These are phyloP conservation scores for Anguilla anguilla DNA, from an alignment of 2,797 vertebrate genomes.

Conservation along the genomic window DNA sequence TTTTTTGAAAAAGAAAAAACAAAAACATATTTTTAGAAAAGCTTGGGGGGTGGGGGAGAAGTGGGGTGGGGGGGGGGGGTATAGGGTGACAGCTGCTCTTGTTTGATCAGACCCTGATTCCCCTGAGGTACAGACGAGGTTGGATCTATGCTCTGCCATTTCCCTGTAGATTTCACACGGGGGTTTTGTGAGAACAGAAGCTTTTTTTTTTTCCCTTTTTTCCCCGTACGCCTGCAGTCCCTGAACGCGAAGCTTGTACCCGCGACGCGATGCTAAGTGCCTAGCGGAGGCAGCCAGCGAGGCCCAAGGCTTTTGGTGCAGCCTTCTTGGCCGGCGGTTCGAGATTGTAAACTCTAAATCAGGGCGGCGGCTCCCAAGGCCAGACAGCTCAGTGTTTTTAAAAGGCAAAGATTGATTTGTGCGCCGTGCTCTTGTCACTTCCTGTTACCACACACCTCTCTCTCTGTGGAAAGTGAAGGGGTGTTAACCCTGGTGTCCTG, in stretches of 20 bases:
- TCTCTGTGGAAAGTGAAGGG: not conserved
- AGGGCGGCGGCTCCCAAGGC: not conserved
- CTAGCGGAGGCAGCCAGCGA: not conserved
- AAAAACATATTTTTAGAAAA: slow-evolving; percentile 11
- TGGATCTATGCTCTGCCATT: not conserved
- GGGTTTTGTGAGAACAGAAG: not conserved
- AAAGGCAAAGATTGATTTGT: not conserved
- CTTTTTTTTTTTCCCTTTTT: not conserved
- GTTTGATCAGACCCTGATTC: not conserved
- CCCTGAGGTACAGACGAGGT: slow-evolving; percentile 6
- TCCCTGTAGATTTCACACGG: not conserved
- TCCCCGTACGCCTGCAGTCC: not conserved
- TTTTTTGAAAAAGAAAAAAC: not conserved
- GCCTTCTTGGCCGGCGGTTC: not conserved
- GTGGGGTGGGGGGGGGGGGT: not conserved
- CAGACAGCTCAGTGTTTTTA: not conserved
- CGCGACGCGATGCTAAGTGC: not conserved
- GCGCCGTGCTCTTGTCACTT: not conserved
- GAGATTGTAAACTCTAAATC: not conserved
- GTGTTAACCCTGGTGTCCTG: not conserved
- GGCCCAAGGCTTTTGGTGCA: not conserved
- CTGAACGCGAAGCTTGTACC: not conserved
- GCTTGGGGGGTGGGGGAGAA: too few relatives aligned
- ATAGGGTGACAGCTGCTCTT: not conserved
- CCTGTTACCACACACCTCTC: not conserved